A percentile compares a stretch with the other conserved stretches of the same genome.
These are phyloP conservation scores for Sparidentex hasta DNA, from an alignment of 2,797 vertebrate genomes.

Conservation along the genomic window DNA sequence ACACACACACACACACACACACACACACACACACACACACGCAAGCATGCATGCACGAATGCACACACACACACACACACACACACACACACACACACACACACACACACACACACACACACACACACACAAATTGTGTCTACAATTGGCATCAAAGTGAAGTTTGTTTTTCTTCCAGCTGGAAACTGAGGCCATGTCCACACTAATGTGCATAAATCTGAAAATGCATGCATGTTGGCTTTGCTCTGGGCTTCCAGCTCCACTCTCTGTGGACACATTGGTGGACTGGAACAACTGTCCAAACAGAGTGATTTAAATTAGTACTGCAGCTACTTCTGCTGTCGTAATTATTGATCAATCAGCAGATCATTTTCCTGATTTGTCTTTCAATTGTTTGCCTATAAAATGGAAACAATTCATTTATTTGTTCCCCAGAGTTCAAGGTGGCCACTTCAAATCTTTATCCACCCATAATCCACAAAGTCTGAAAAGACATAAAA, in stretches of 20 bases:
- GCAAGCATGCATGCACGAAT: conserved; percentile 24
- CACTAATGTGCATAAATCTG: conserved; percentile 45
- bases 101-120: conserved; percentile 19
- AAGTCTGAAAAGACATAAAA: too few species aligned
- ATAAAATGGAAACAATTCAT: background rate
- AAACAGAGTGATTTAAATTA: background rate
- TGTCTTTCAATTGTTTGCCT: background rate
- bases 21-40: conserved; percentile 17
- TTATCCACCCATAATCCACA: background rate
- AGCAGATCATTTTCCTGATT: background rate
- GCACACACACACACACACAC: conserved; percentile 27
- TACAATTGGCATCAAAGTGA: conserved; percentile 55
- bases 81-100: too few species aligned
- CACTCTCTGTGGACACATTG: background rate
- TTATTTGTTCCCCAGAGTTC: background rate
- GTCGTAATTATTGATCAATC: background rate
- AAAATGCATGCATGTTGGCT: conserved; percentile 36
- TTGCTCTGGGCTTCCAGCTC: conserved; percentile 4
- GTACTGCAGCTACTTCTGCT: too few species aligned
- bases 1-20: conserved; percentile 33
- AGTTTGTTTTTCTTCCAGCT: conserved; percentile 58
- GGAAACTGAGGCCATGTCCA: conserved; percentile 52
- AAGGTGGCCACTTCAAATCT: background rate
- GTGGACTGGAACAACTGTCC: background rate
- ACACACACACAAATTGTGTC: conserved; percentile 29